Conservation (phyloP, 2,797 vertebrate species). For the Amniataba percoides region DNA sequence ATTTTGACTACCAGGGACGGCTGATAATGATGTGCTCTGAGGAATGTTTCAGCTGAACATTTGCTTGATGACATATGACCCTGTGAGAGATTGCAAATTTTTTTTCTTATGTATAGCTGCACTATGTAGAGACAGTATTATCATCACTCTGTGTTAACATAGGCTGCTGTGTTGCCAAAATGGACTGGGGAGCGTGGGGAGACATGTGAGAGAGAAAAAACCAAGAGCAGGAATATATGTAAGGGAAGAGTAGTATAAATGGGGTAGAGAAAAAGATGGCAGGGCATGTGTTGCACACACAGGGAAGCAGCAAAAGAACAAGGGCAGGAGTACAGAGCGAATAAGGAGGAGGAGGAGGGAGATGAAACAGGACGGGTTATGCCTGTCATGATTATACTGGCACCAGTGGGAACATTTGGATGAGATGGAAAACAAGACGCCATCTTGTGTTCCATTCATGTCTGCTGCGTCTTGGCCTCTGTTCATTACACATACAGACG, state of each 20-base stretch:
- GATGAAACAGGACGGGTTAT: slow-evolving; percentile 65
- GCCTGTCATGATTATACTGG: slow-evolving; percentile 68
- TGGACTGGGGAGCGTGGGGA: not conserved
- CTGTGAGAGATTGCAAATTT: slow-evolving; percentile 49
- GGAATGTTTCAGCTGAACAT: slow-evolving; percentile 56
- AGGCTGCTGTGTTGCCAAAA: slow-evolving; percentile 6
- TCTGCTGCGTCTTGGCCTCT: slow-evolving; percentile 60
- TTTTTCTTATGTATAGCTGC: slow-evolving; percentile 24
- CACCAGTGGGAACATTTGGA: slow-evolving; percentile 66
- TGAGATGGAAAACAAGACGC: slow-evolving; percentile 74
- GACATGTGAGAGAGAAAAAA: slow-evolving; percentile 19
- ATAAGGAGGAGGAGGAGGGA: slow-evolving; percentile 19
- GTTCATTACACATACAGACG: slow-evolving; percentile 39
- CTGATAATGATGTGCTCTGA: slow-evolving; percentile 48
- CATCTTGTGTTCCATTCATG: slow-evolving; percentile 76
- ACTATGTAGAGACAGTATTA: slow-evolving; percentile 22
- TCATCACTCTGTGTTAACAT: slow-evolving; percentile 28
- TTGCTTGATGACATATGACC: slow-evolving; percentile 56
- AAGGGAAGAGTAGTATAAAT: slow-evolving; percentile 22
- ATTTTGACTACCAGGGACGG: slow-evolving; percentile 35
- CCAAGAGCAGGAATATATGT: slow-evolving; percentile 4
- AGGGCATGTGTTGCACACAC: slow-evolving; percentile 60
- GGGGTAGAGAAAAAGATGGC: slow-evolving; percentile 22
- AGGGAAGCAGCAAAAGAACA: slow-evolving; percentile 48
- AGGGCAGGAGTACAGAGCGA: slow-evolving; percentile 31